Percentiles rank a stretch among this genome's conserved stretches.
Evolutionary conservation across 1,140 invertebrate genomes (phyloP).

Genomic region (Agrilus planipennis): DNA sequence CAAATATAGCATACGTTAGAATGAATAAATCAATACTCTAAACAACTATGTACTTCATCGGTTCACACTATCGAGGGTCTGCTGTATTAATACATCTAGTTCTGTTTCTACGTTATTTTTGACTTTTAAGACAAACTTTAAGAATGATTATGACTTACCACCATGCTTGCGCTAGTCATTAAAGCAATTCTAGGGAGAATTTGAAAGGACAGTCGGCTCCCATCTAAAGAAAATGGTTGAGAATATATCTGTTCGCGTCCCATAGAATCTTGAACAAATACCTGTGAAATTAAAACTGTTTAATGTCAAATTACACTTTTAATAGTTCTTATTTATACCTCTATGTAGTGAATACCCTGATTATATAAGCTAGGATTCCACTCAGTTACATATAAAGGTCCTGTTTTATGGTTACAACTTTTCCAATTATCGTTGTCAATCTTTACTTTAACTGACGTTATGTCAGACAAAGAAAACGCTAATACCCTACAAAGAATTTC

Average conservation of each 20-base stretch:
- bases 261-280: conserved; percentile 45
- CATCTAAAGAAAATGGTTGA: conserved; percentile 69
- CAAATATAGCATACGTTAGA: no score
- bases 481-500: conserved; percentile 40
- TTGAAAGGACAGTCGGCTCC: conserved; percentile 49
- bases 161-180: conserved; percentile 55
- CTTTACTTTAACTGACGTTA: not conserved
- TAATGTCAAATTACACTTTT: not conserved
- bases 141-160: conserved; percentile 61
- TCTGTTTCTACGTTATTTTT: no score
- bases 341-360: not conserved
- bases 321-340: not conserved
- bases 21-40: no score
- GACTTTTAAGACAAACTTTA: no score
- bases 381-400: not conserved
- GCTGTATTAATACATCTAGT: no score
- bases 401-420: not conserved
- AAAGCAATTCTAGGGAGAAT: conserved; percentile 55
- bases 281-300: conserved; percentile 32
- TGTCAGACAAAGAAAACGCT: not conserved
- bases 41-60: no score
- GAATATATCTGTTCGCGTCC: conserved; percentile 42
- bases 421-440: not conserved
- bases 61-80: no score
- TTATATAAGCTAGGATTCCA: not conserved